These are phyloP conservation scores for Tiphia femorata DNA, from an alignment of 2,888 invertebrate genomes.

Conservation along the genomic window DNA sequence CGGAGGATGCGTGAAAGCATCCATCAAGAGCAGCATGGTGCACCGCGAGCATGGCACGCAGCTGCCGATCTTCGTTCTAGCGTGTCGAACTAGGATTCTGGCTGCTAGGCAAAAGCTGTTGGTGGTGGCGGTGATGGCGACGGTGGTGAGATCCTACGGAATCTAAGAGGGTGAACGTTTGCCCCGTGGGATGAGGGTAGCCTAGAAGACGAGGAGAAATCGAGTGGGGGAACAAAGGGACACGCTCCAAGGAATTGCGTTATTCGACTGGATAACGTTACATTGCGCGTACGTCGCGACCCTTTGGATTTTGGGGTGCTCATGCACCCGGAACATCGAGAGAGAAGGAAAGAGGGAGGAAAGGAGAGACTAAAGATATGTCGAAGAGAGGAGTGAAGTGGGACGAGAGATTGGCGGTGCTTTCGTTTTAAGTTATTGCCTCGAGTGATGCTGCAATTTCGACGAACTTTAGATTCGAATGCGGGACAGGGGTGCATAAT, in stretches of 20 bases:
- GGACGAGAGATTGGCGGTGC: no score
- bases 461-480: no score
- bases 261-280: slow-evolving; percentile 32
- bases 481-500: no score
- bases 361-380: background rate
- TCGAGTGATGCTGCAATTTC: no score
- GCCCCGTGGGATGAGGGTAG: slow-evolving; percentile 20
- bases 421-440: no score
- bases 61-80: slow-evolving; percentile 47
- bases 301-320: slow-evolving; percentile 32
- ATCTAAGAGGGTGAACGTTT: slow-evolving; percentile 25
- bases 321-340: slow-evolving; percentile 5
- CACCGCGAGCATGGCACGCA: slow-evolving; percentile 44
- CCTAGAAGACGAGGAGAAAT: slow-evolving; percentile 24
- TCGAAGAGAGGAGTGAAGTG: background rate
- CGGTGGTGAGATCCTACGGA: slow-evolving; percentile 30
- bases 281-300: slow-evolving; percentile 20
- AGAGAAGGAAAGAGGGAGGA: background rate
- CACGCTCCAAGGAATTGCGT: slow-evolving; percentile 9
- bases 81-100: slow-evolving; percentile 33
- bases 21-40: slow-evolving; percentile 51
- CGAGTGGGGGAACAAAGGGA: slow-evolving; percentile 28
- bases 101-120: background rate
- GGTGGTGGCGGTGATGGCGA: no score
- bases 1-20: slow-evolving; percentile 47